Evolutionary conservation across 2,113 vertebrate species (phyloP).

Genomic region (Hymenochirus boettgeri): DNA sequence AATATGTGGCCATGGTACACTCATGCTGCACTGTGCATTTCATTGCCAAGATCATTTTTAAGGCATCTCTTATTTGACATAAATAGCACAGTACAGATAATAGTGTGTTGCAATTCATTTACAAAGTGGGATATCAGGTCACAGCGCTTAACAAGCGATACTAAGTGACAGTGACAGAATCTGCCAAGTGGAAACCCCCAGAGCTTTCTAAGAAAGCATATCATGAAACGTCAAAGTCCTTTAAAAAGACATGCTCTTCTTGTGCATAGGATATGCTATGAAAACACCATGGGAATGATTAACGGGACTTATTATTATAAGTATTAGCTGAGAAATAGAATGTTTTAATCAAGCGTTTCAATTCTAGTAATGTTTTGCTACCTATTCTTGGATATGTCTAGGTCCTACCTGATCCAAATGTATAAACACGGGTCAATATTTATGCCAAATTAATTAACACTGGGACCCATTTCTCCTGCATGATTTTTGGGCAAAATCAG

Average conservation of each 20-base stretch:
- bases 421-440: no score
- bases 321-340: neutral
- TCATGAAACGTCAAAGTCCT: conserved; percentile 31
- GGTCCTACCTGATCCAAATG: no score
- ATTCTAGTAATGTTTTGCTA: no score
- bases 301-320: no score
- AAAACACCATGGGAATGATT: conserved; percentile 1
- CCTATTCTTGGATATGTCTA: no score
- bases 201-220: conserved; percentile 28
- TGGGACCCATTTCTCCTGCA: no score
- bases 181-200: conserved; percentile 32
- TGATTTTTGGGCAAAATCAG: no score
- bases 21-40: neutral
- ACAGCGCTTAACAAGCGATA: conserved; percentile 29
- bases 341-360: neutral
- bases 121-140: conserved; percentile 36
- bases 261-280: neutral
- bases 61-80: conserved; percentile 20
- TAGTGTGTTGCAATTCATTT: conserved; percentile 30
- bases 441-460: no score
- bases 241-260: conserved; percentile 13
- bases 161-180: conserved; percentile 39
- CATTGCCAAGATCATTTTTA: conserved; percentile 5
- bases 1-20: no score
- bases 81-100: conserved; percentile 34